These are phyloP conservation scores for Geotrupes spiniger DNA, from an alignment of 2,888 invertebrate genomes.

Conservation along the genomic window DNA sequence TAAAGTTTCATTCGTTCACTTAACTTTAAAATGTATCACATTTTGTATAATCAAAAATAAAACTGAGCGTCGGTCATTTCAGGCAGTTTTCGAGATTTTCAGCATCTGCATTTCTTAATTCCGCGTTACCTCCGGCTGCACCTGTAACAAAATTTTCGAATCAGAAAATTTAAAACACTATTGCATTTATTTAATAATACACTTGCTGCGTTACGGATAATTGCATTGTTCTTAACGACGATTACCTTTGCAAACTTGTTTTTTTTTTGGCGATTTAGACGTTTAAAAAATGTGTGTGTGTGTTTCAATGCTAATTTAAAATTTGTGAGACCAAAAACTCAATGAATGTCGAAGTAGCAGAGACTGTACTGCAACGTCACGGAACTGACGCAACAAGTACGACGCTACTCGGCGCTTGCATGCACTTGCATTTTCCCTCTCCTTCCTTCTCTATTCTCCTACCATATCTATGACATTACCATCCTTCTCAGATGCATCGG, in stretches of 20 bases:
- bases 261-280: too few species aligned
- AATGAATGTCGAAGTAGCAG: constrained; percentile 19
- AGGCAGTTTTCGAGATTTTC: constrained; percentile 1
- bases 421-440: constrained; percentile 52
- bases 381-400: constrained; percentile 53
- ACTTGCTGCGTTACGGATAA: too few species aligned
- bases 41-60: neutral
- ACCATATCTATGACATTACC: constrained; percentile 33
- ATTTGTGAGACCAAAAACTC: constrained; percentile 7
- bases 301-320: constrained; percentile 4
- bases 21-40: constrained; percentile 10
- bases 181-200: constrained; percentile 1
- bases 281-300: constrained; percentile 2
- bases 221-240: too few species aligned
- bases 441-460: constrained; percentile 37
- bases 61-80: neutral
- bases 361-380: constrained; percentile 44
- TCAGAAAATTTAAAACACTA: neutral
- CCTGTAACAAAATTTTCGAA: neutral
- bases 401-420: constrained; percentile 52
- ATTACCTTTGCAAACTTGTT: too few species aligned
- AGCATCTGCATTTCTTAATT: neutral
- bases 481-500: constrained; percentile 34
- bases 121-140: neutral
- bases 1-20: constrained; percentile 4